Evolutionary conservation across 1,140 invertebrate species (phyloP).

Genomic region (Brachionus calyciflorus): DNA sequence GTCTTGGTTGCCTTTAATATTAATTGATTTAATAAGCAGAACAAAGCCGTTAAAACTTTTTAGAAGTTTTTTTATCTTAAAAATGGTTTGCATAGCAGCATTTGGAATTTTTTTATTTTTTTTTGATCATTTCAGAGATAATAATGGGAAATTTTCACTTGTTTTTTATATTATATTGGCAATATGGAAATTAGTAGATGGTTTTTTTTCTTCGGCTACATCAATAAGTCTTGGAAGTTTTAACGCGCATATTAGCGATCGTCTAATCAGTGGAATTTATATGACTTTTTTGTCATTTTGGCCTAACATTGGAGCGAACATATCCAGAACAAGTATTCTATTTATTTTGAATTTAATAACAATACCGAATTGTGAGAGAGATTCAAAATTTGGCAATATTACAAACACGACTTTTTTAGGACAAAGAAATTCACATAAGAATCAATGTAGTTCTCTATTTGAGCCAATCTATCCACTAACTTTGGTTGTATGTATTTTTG

Average conservation of each 20-base stretch:
- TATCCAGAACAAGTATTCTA: neutral
- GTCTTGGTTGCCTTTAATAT: neutral
- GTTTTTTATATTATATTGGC: neutral
- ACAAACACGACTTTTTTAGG: neutral
- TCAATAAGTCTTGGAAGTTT: neutral
- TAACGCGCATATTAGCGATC: conserved; percentile 9
- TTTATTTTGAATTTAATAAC: neutral
- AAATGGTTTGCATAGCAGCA: neutral
- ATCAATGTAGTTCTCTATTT: neutral
- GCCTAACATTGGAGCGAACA: neutral
- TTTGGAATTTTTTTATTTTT: neutral
- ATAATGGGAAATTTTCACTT: neutral
- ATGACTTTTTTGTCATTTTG: conserved; percentile 14
- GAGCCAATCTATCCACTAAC: neutral
- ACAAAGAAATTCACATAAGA: neutral
- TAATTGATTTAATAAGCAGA: neutral
- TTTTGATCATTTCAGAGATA: neutral
- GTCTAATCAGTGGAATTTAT: neutral
- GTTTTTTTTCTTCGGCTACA: neutral
- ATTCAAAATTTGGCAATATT: neutral
- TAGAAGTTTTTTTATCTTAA: neutral
- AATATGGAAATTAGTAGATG: neutral
- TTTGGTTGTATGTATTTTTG: neutral
- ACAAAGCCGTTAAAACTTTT: neutral
- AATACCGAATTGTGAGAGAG: neutral